Conservation (phyloP, 2,888 invertebrate species). For the Mythimna ferrago region DNA sequence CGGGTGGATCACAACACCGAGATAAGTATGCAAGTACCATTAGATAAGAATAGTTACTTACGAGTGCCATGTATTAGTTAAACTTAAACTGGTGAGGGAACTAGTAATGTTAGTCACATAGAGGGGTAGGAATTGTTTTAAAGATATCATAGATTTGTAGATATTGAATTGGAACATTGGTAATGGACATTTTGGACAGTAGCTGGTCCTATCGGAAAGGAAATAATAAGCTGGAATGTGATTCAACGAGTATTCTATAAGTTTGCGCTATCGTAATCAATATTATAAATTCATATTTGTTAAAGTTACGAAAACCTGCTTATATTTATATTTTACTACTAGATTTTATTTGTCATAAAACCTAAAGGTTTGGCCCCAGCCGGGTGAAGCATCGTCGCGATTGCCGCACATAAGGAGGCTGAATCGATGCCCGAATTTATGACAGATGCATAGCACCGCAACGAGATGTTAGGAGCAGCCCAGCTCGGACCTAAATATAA, state of each 20-base stretch:
- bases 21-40: constrained; percentile 63
- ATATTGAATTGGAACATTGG: constrained; percentile 34
- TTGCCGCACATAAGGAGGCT: neutral
- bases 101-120: constrained; percentile 17
- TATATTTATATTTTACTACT: constrained; percentile 17
- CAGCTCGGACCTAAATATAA: constrained; percentile 11
- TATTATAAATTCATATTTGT: constrained; percentile 27
- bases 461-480: constrained; percentile 1
- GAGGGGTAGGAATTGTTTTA: constrained; percentile 13
- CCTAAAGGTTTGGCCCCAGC: neutral
- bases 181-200: constrained; percentile 44
- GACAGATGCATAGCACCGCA: neutral
- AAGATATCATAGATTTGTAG: constrained; percentile 13
- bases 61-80: constrained; percentile 47
- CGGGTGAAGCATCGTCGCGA: neutral
- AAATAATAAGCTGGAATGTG: constrained; percentile 37
- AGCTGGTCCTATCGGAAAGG: constrained; percentile 2
- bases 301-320: constrained; percentile 26
- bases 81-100: constrained; percentile 42
- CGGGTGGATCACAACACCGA: constrained; percentile 75
- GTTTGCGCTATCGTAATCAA: constrained; percentile 34
- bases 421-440: constrained; percentile 33
- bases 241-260: constrained; percentile 19
- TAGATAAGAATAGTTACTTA: constrained; percentile 38
- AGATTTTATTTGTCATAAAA: constrained; percentile 30